Percentiles rank a stretch among this genome's conserved stretches.
phyloP scores from a whole-genome alignment of 2,797 vertebrate genomes.

The Neosalanx taihuensis region DNA sequence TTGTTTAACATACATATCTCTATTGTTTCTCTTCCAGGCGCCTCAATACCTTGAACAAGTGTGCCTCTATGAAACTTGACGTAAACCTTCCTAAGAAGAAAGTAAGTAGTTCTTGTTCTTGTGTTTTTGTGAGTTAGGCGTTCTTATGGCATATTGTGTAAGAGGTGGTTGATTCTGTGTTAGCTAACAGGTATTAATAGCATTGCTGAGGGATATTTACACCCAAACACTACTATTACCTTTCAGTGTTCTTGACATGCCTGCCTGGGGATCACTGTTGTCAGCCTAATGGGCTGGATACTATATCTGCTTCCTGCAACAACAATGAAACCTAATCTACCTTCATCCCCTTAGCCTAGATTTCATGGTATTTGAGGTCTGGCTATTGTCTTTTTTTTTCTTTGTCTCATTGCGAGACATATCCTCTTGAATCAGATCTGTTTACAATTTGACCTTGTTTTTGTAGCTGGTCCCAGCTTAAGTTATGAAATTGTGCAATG shows the following conservation, averaged over 20 bases:
- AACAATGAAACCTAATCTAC: constrained; percentile 15
- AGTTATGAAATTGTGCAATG: no score
- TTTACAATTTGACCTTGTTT: constrained; percentile 21
- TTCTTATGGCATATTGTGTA: background rate
- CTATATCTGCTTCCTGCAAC: constrained; percentile 15
- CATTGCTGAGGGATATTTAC: background rate
- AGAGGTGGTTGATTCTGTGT: background rate
- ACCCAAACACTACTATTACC: background rate
- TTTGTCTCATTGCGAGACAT: constrained; percentile 27
- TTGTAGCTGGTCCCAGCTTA: no score
- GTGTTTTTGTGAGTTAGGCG: background rate
- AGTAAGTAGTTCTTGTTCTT: constrained; percentile 71
- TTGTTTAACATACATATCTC: constrained; percentile 28
- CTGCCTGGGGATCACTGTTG: background rate
- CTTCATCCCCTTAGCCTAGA: constrained; percentile 38
- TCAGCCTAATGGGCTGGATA: background rate
- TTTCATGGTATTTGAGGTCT: constrained; percentile 49
- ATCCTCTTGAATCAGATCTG: constrained; percentile 28
- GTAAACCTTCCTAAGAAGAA: constrained; percentile 97
- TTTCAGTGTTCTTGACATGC: background rate
- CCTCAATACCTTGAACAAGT: constrained; percentile 97
- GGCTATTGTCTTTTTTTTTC: constrained; percentile 35
- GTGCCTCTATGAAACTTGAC: constrained; percentile 99
- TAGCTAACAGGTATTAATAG: background rate
- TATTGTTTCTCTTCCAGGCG: constrained; percentile 79